phyloP scores from a whole-genome alignment of 2,888 invertebrate species.

The Chymomyza amoena region DNA sequence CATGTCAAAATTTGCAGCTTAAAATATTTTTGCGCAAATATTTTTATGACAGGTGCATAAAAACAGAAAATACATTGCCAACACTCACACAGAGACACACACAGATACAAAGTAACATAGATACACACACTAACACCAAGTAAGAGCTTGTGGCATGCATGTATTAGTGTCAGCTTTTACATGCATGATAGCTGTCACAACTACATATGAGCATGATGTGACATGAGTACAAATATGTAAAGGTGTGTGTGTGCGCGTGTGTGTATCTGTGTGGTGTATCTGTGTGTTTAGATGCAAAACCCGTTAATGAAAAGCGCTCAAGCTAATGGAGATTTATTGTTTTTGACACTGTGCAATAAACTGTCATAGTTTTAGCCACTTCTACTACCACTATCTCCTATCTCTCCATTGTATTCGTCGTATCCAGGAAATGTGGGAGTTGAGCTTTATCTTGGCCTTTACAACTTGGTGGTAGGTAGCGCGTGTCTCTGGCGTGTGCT shows the following conservation, averaged over 20 bases:
- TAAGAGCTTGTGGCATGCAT: slow-evolving; percentile 10
- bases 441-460: not conserved
- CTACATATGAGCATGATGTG: not conserved
- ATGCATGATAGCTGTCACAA: slow-evolving; percentile 3
- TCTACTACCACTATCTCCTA: not conserved
- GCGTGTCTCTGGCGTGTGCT: not conserved
- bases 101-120: not conserved
- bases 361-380: not conserved
- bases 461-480: not conserved
- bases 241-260: slow-evolving; percentile 14
- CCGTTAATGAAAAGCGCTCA: slow-evolving; percentile 66
- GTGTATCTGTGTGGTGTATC: slow-evolving; percentile 11
- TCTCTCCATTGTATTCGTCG: not conserved
- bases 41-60: slow-evolving; percentile 64
- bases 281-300: slow-evolving; percentile 30
- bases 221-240: slow-evolving; percentile 26
- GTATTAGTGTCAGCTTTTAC: slow-evolving; percentile 47
- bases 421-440: not conserved
- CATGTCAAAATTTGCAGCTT: slow-evolving; percentile 63
- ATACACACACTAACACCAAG: not conserved
- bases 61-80: slow-evolving; percentile 3
- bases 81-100: not conserved
- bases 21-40: slow-evolving; percentile 65
- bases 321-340: slow-evolving; percentile 66
- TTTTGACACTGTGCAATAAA: slow-evolving; percentile 37